Evolutionary conservation across 2,888 invertebrate species (phyloP), one percentile per base, ranked within the genome.

Genomic region (Chouioia cunea): DNA sequence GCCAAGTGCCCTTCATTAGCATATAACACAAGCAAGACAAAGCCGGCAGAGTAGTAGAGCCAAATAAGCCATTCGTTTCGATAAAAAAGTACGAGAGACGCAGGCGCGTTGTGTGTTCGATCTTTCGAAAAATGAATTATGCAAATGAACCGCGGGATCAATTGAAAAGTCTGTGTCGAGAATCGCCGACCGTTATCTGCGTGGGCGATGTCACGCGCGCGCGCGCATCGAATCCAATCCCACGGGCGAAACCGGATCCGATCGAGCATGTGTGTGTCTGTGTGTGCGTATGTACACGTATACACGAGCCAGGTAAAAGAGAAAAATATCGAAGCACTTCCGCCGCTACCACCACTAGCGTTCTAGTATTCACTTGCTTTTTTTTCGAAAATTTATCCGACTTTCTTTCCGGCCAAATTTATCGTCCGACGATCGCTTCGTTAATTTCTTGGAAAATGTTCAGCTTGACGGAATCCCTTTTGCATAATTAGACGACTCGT

Each of bases 161-260:
- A 65, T 65, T 50, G 57, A 65, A 58, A 58, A 65, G 50, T 50
- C 48, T 47, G 15, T n/a, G 27, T 23, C 22, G 10, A 23, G 18
- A 4, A 18, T 18, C 46, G 23, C 16, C 15, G 58, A 64, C 71
- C 71, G 74, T 74, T 74, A 74, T 59, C 43, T 57, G 71, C 71
- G 71, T 74, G 63, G 71, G 69, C 36, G 64, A 46, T 47, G 47
- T 36, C 53, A 12, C 22, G 8, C 20, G 46, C 36, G 27, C 6
- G 43, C 58, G 36, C 70, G 36, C 60, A 57, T 65, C 57, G 43
- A 70, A 71, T 70, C 50, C 23, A 46, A 68, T 36, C 52, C 43
- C 43, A 54, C 59, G 36, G 64, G 44, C 67, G 27, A 71, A 74
- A 74, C 68, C 68, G 71, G 69, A 62, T 71, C 65, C 56, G 44